Base-by-base conservation (phyloP, 30 jellyfish, hydroid and myxozoan genomes). In the Euphysa ruthae region DNA sequence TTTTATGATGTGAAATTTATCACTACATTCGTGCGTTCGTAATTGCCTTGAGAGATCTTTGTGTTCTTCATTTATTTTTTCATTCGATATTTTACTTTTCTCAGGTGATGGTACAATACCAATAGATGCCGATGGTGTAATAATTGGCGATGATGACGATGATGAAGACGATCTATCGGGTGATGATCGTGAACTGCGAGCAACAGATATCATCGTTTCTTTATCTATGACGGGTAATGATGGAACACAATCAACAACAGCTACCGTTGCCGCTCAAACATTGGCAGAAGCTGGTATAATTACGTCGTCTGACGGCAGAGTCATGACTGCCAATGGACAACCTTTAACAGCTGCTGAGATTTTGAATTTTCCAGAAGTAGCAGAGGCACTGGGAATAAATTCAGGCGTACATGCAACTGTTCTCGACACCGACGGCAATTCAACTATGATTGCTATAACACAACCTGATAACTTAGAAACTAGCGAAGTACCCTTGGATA, bases 291-390 rank as follows among this genome's bases (percentile, higher is more conserved):
- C 94, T 2, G 97, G 97, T 33, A 74, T 79, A 14, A 79, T 87
- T n/a, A 82, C 83, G 44, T 58, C 71, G 33, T 69, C 93, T 14
- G 97, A 73, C 44, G 86, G 90, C 14, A 83, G 60, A 56, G 70
- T 63, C 34, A 16, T 75, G 23, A 42, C 78, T 21, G 85, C 82
- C 8, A 46, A 46, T 24, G 77, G 94, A 8, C 97, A 87, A 13
- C 74, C 97, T 3, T 70, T 87, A 57, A 77, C 93, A 61, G 97
- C 97, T 55, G 88, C 97, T n/a, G 97, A 87, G 51, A 87, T 87
- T 35, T 38, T 87, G 63, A 87, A 79, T 56, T 87, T 87, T 76
- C 97, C 97, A 18, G 97, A 87, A 64, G 97, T 87, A 5, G 97
- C 97, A 18, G 97, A 92, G 13, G 97, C 97, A 7, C 54, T 87